Base-by-base conservation (phyloP, 2,797 vertebrate genomes). In the Coendou prehensilis region DNA sequence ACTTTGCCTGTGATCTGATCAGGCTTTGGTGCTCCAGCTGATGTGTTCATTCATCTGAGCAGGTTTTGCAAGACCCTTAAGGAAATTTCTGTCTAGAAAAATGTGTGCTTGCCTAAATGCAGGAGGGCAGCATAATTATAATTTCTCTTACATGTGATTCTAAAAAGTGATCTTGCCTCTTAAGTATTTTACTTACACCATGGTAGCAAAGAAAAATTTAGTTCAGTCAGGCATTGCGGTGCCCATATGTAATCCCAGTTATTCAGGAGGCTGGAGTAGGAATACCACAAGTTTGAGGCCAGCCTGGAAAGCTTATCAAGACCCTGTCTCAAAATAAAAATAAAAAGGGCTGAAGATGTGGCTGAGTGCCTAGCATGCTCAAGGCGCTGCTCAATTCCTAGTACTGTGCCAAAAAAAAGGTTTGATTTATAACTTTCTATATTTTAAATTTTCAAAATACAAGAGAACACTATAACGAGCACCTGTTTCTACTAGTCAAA, bases 351-450 rank as follows among this genome's bases (percentile, higher is more conserved):
- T 17, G 76, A 54, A 30, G 50, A n/a, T 79, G 50, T 54, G 30
- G 30, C 30, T 54, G 7, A 79, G 15, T 79, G 50, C 28, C 76
- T 79, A 18, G 28, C 7, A 9, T 79, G 30, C 30, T 33, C 76
- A 79, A 52, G 28, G 50, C 17, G 18, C 9, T 54, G 47, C 15
- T 52, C 76, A 54, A 20, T 33, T 79, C 50, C 76, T 78, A 33
- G 47, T 52, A 78, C 15, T 54, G 26, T 78, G 4, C 7, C 50
- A 23, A 33, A 18, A 20, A 33, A 18, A 30, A 71, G 30, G 7
- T 86, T 91, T 91, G 22, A 28, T 94, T 91, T 96, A 15, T 87
- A 87, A 92, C 45, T 84, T 94, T 41, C 13, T 85, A 9, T 17
- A 18, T 83, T 56, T 67, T 56, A 50, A 28, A 26, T 45, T 88